phyloP scores from a whole-genome alignment of 2,888 invertebrate species.

The Drosophila multiciliata region DNA sequence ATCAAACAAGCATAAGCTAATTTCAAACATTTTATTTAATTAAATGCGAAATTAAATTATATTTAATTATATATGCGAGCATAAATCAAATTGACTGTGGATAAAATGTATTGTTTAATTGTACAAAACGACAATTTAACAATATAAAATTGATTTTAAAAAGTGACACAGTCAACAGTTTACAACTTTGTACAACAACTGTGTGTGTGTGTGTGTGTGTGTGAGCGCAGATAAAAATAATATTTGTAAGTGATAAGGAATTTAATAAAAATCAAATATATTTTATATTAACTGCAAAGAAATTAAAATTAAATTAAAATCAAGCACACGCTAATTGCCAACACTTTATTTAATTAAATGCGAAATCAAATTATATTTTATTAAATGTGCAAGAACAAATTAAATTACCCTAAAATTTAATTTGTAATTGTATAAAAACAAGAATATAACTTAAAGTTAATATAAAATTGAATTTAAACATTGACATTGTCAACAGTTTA shows the following conservation, averaged over 20 bases:
- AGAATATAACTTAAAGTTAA: not conserved
- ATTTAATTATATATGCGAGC: not conserved
- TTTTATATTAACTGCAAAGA: not conserved
- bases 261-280: not conserved
- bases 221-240: not conserved
- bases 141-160: no score
- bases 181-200: no score
- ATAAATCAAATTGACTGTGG: no score
- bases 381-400: not conserved
- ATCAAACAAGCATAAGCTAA: not conserved
- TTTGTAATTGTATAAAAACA: no score
- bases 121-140: not conserved
- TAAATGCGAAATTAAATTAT: not conserved
- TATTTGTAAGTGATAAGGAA: not conserved
- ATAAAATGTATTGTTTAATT: not conserved
- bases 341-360: not conserved
- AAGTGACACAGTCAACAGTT: no score
- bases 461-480: slow-evolving; percentile 28
- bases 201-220: no score
- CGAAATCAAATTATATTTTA: not conserved
- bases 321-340: not conserved
- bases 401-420: no score
- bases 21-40: not conserved
- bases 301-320: not conserved
- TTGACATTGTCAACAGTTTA: slow-evolving; percentile 28